A percentile compares a stretch with the other conserved stretches of the same genome.
phyloP scores from a whole-genome alignment of 92 coral and sea anemone species.

The Diadumene lineata region DNA sequence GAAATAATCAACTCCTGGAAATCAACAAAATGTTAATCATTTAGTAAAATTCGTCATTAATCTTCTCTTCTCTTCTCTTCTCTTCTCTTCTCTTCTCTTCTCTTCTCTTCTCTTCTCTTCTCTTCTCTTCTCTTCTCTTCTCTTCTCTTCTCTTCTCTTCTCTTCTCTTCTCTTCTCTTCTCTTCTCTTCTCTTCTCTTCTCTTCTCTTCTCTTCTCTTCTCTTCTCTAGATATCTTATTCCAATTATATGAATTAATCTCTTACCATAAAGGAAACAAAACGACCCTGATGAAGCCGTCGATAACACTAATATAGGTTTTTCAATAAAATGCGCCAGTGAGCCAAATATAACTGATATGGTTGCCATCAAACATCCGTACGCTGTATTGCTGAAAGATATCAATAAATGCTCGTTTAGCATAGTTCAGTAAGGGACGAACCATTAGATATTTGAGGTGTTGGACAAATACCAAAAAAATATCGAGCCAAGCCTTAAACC shows the following conservation, averaged over 20 bases:
- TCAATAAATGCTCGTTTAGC: too few species aligned
- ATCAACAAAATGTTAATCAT: neutral
- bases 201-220: neutral
- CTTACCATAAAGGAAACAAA: slow-evolving; percentile 90
- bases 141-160: neutral
- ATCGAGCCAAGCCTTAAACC: too few species aligned
- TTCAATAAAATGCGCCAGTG: slow-evolving; percentile 86
- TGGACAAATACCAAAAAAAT: too few species aligned
- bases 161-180: neutral
- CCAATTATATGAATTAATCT: neutral
- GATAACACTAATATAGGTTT: slow-evolving; percentile 85
- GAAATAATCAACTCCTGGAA: slow-evolving; percentile 83
- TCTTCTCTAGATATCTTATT: neutral
- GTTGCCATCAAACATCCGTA: slow-evolving; percentile 88
- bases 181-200: neutral
- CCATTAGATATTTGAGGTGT: neutral
- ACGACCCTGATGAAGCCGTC: slow-evolving; percentile 80
- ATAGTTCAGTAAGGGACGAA: neutral
- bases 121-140: neutral
- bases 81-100: neutral
- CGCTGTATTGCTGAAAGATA: slow-evolving; percentile 56
- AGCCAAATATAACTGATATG: slow-evolving; percentile 74
- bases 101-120: neutral
- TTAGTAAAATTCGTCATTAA: neutral
- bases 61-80: neutral